Conservation (phyloP, 2,113 vertebrate genomes). For the Eulemur macaco region DNA sequence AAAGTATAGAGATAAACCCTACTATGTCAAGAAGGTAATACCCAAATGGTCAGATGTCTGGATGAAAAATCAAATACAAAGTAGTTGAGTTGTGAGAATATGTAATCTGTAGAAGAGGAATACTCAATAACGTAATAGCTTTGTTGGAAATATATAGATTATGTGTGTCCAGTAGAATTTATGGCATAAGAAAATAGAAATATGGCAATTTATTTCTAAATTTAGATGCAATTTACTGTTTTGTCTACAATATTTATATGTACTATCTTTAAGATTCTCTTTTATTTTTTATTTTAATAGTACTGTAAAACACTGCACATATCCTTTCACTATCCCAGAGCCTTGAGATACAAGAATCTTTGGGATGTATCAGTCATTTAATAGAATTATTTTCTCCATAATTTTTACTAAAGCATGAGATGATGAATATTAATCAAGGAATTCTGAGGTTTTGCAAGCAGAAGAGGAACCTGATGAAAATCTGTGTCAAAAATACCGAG, state of each 20-base stretch:
- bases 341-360: not conserved
- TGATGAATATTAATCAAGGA: not conserved
- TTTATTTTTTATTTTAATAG: not conserved
- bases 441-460: not conserved
- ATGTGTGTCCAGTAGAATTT: not conserved
- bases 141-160: not conserved
- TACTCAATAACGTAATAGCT: not conserved
- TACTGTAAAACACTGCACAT: not conserved
- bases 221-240: not conserved
- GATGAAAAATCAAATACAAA: not conserved
- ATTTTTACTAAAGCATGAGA: not conserved
- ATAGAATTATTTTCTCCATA: not conserved
- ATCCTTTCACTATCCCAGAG: not conserved
- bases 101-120: not conserved
- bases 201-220: not conserved
- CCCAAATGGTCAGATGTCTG: accelerated
- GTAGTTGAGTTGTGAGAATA: not conserved
- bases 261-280: not conserved
- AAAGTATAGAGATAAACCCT: not conserved
- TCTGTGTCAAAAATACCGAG: not conserved
- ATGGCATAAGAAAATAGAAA: not conserved
- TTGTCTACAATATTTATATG: not conserved
- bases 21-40: not conserved
- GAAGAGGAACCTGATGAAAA: not conserved
- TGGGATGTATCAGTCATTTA: not conserved